Percentiles rank a stretch among this genome's conserved stretches.
Conservation (phyloP, 2,888 invertebrate genomes). For the Polymixis flavicincta region DNA sequence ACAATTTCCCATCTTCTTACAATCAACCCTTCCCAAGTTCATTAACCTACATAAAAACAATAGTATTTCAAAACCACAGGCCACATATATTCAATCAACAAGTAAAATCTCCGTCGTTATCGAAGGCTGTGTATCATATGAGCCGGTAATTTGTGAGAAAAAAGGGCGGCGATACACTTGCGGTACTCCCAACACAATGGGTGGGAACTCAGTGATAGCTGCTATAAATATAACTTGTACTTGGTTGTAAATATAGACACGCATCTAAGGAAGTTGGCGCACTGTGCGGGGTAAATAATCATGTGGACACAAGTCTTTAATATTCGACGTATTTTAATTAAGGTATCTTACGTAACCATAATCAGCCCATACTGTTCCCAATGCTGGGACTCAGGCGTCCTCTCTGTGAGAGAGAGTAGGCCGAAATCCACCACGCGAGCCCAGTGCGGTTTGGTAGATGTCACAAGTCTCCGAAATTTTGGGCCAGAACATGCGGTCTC, state of each 20-base stretch:
- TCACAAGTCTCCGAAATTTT: too few species aligned
- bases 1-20: neutral
- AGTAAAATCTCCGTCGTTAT: conserved; percentile 43
- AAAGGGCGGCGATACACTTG: conserved; percentile 66
- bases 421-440: too few species aligned
- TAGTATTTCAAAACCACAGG: conserved; percentile 23
- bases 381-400: too few species aligned
- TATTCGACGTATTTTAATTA: neutral
- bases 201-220: conserved; percentile 63
- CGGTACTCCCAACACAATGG: conserved; percentile 64
- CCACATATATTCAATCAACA: conserved; percentile 49
- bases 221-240: conserved; percentile 56
- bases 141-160: conserved; percentile 66
- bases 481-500: too few species aligned
- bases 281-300: neutral
- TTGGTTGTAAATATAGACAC: conserved; percentile 42
- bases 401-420: too few species aligned
- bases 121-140: conserved; percentile 53
- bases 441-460: too few species aligned
- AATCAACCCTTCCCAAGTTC: conserved; percentile 27
- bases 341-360: neutral
- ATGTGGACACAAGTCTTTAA: neutral
- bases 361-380: too few species aligned
- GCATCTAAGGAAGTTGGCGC: conserved; percentile 41
- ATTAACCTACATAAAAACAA: conserved; percentile 55